Conservation (phyloP, 2,797 vertebrate species). For the Iguana delicatissima region DNA sequence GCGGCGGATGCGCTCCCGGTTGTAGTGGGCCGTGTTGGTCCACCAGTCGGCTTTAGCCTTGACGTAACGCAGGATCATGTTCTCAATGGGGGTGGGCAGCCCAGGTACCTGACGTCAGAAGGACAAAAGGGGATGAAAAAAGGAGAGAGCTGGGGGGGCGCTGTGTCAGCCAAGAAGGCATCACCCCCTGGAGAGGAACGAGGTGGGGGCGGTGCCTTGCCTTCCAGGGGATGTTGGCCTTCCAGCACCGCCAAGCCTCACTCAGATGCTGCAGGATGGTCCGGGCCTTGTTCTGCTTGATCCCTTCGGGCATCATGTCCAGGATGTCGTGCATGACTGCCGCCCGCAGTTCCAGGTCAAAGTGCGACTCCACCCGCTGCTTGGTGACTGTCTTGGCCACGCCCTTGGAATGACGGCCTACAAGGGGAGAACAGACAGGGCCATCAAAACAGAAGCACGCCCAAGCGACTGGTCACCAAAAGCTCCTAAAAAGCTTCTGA, state of each 20-base stretch:
- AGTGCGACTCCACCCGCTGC: constrained; percentile 98
- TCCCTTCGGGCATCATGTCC: constrained; percentile 99
- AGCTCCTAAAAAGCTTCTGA: too few relatives aligned
- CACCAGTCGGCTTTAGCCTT: constrained; percentile 99
- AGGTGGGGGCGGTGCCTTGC: constrained; percentile 63
- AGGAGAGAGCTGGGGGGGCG: neutral
- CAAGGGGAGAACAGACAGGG: neutral
- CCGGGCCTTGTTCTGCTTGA: constrained; percentile 99
- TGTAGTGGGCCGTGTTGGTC: constrained; percentile 99
- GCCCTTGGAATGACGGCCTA: constrained; percentile 98
- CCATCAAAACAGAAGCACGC: neutral
- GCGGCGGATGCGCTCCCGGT: constrained; percentile 96
- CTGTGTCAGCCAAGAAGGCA: too few relatives aligned
- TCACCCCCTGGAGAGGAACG: fast-evolving
- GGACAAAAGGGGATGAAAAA: neutral
- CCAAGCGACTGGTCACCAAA: too few relatives aligned
- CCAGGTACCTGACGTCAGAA: constrained; percentile 90
- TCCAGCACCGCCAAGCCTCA: constrained; percentile 99
- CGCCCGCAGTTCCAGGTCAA: constrained; percentile 96
- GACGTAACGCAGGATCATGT: constrained; percentile 99
- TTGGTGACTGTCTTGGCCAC: constrained; percentile 99
- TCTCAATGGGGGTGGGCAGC: constrained; percentile 97
- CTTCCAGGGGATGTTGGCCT: constrained; percentile 99
- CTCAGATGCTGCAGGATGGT: constrained; percentile 99
- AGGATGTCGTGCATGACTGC: constrained; percentile 99